Conservation (phyloP, 2,888 invertebrate genomes). For the Clistopyga incitator region DNA sequence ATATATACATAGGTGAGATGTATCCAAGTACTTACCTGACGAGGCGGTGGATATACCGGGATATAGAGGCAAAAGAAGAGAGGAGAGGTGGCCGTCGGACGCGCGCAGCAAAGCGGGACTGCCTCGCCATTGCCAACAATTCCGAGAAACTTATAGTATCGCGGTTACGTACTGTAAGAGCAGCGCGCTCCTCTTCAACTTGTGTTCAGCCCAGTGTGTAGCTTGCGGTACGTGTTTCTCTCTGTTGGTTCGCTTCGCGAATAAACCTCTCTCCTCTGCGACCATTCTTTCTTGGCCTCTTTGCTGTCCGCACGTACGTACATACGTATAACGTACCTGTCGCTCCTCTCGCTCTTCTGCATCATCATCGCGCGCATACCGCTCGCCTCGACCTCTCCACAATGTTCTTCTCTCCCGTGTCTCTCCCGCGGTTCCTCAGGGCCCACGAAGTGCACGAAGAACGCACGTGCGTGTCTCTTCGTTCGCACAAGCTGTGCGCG, state of each 20-base stretch:
- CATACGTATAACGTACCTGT: not conserved
- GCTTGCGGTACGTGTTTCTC: constrained; percentile 48
- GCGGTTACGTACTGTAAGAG: constrained; percentile 61
- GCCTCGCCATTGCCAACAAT: constrained; percentile 59
- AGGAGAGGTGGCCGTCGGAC: constrained; percentile 22
- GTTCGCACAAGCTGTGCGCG: too few species aligned
- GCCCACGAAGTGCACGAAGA: not conserved
- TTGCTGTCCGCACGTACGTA: constrained; percentile 16
- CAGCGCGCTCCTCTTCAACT: too few species aligned
- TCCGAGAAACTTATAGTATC: constrained; percentile 66
- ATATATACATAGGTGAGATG: not conserved
- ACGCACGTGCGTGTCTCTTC: constrained; percentile 40
- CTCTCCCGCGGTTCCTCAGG: not conserved
- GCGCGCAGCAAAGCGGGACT: constrained; percentile 35
- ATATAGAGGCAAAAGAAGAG: constrained; percentile 34
- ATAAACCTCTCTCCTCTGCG: constrained; percentile 24
- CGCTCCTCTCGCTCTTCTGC: not conserved
- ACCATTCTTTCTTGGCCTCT: constrained; percentile 54
- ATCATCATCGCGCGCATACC: not conserved
- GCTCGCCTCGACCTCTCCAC: not conserved
- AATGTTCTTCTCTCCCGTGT: constrained; percentile 33
- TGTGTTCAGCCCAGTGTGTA: constrained; percentile 25
- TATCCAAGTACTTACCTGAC: constrained; percentile 11
- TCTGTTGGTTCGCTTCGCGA: constrained; percentile 38
- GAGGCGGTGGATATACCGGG: constrained; percentile 3